phyloP scores from a whole-genome alignment of 2,113 vertebrate species.

The Grallaria varia region DNA sequence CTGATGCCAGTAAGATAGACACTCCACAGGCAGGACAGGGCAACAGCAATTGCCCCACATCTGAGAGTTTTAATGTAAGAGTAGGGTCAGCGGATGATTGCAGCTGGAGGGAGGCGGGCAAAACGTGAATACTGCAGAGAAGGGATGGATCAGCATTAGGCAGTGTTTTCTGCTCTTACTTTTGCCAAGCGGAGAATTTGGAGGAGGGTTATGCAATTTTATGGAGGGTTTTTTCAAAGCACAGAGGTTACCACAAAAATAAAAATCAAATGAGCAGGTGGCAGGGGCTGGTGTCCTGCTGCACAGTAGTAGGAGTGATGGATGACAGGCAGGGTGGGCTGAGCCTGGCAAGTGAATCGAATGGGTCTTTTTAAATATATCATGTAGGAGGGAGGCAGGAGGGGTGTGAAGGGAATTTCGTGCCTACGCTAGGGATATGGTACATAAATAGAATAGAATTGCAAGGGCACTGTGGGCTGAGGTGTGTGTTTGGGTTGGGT shows the following conservation, averaged over 20 bases:
- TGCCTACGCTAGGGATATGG: neutral
- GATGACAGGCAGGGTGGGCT: neutral
- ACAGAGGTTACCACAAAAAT: neutral
- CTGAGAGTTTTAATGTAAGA: neutral
- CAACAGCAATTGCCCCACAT: neutral
- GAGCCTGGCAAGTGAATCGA: neutral
- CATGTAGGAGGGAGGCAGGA: neutral
- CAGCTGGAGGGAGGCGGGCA: neutral
- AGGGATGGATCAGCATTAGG: neutral
- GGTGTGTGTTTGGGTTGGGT: neutral
- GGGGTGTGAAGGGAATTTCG: neutral
- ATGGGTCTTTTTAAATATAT: neutral
- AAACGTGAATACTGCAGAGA: neutral
- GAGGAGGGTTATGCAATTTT: neutral
- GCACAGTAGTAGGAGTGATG: slow-evolving; percentile 7
- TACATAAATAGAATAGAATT: neutral
- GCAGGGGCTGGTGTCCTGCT: neutral
- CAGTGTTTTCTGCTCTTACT: neutral
- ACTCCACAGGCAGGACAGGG: neutral
- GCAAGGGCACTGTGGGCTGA: neutral
- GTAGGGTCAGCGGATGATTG: neutral
- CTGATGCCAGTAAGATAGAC: neutral
- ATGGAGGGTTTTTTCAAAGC: slow-evolving; percentile 12
- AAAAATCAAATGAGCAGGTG: slow-evolving; percentile 15
- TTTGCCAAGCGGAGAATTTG: neutral